A percentile compares a stretch with the other conserved stretches of the same genome.
phyloP scores from a whole-genome alignment of 2,113 vertebrate genomes.

The Mustela lutreola region DNA sequence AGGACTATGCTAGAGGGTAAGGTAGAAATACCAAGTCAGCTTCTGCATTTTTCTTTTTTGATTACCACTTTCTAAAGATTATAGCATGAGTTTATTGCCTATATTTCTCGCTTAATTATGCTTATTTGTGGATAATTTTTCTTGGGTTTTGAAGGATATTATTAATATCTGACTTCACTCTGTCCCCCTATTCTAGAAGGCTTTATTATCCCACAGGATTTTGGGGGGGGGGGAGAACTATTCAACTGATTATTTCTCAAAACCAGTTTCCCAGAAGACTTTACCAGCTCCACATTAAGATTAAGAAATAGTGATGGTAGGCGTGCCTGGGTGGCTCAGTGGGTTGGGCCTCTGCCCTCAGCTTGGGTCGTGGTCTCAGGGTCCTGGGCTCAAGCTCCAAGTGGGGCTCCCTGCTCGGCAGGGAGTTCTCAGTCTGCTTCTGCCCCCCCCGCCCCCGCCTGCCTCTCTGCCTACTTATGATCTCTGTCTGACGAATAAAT shows the following conservation, averaged over 20 bases:
- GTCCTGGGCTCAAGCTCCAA: too few relatives aligned
- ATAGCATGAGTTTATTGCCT: not conserved
- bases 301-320: not conserved
- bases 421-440: too few relatives aligned
- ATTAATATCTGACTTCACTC: not conserved
- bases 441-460: too few relatives aligned
- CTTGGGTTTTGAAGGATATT: not conserved
- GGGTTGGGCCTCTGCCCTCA: too few relatives aligned
- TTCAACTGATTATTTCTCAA: not conserved
- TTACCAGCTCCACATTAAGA: not conserved
- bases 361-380: too few relatives aligned
- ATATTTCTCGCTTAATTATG: constrained; percentile 27
- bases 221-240: not conserved
- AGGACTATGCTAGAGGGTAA: not conserved
- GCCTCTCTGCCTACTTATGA: too few relatives aligned
- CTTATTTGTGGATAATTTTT: constrained; percentile 43
- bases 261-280: not conserved
- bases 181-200: not conserved
- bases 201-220: not conserved
- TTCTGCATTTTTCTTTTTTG: not conserved
- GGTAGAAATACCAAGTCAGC: not conserved
- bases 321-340: too few relatives aligned
- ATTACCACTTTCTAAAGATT: not conserved
- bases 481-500: too few relatives aligned
- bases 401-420: too few relatives aligned